Evolutionary conservation across 1,140 invertebrate species (phyloP).

Genomic region (Rhyacophila brunnea): DNA sequence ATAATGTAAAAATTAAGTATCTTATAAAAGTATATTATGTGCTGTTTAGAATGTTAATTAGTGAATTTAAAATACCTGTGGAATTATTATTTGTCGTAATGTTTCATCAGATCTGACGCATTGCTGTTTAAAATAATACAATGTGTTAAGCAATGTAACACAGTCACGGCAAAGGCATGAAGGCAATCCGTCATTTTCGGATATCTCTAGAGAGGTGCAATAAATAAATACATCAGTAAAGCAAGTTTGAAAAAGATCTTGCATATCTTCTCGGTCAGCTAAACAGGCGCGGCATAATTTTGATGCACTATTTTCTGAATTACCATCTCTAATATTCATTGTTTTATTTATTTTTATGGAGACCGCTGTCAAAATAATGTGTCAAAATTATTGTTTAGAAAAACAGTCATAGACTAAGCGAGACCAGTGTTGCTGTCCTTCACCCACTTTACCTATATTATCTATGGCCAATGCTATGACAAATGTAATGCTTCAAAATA

Average conservation of each 20-base stretch:
- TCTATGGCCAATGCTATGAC: too few relatives aligned
- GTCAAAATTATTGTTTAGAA: too few relatives aligned
- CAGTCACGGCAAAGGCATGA: constrained; percentile 6
- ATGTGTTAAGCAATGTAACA: constrained; percentile 10
- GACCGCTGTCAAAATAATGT: too few relatives aligned
- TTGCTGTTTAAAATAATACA: constrained; percentile 19
- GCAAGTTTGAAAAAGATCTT: constrained; percentile 14
- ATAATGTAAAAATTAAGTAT: constrained; percentile 1
- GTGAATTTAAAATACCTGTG: not conserved
- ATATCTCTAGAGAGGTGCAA: constrained; percentile 9
- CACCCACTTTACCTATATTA: too few relatives aligned
- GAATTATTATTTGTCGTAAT: constrained; percentile 12
- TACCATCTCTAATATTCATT: not conserved
- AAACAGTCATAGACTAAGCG: too few relatives aligned
- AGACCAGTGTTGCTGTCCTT: too few relatives aligned
- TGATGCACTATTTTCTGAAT: not conserved
- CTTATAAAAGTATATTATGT: not conserved
- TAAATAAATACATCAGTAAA: constrained; percentile 11
- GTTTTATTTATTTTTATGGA: too few relatives aligned
- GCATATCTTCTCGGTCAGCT: constrained; percentile 13
- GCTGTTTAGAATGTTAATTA: not conserved
- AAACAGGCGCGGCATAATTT: constrained; percentile 16
- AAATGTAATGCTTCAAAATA: too few relatives aligned
- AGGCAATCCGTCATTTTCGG: constrained; percentile 12
- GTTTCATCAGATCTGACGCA: constrained; percentile 16